A percentile compares a stretch with the other conserved stretches of the same genome.
These are phyloP conservation scores for Psittacus erithacus DNA, from an alignment of 2,113 vertebrate species.

Conservation along the genomic window DNA sequence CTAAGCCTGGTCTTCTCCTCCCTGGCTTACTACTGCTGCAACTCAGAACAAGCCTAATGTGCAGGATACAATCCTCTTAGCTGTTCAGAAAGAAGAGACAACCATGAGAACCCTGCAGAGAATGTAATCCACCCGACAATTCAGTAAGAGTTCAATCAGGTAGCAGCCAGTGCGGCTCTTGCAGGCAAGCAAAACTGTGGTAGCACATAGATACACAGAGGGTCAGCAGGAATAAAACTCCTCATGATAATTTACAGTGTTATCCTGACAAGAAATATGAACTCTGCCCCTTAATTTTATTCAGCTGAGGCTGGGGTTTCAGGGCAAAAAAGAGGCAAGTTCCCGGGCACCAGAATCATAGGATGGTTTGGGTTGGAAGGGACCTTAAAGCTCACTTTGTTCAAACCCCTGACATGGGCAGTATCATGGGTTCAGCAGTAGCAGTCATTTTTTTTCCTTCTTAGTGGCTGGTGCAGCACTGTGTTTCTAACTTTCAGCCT, in stretches of 20 bases:
- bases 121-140: neutral
- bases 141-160: neutral
- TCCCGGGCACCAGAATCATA: neutral
- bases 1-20: neutral
- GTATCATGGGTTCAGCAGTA: too few relatives aligned
- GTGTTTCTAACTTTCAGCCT: too few relatives aligned
- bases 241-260: rapidly evolving
- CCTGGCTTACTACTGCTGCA: neutral
- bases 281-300: neutral
- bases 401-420: neutral
- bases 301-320: neutral
- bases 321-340: neutral
- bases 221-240: neutral
- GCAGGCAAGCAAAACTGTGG: neutral
- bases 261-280: neutral
- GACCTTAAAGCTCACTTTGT: neutral
- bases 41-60: neutral
- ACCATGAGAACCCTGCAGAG: neutral
- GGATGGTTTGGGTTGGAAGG: neutral
- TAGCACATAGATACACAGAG: neutral
- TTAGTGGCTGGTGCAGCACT: too few relatives aligned
- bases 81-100: neutral
- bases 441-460: too few relatives aligned
- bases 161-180: rapidly evolving
- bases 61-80: neutral